These are phyloP conservation scores for Oncopodura yosiiana DNA, from an alignment of 1,140 invertebrate species.

Conservation along the genomic window DNA sequence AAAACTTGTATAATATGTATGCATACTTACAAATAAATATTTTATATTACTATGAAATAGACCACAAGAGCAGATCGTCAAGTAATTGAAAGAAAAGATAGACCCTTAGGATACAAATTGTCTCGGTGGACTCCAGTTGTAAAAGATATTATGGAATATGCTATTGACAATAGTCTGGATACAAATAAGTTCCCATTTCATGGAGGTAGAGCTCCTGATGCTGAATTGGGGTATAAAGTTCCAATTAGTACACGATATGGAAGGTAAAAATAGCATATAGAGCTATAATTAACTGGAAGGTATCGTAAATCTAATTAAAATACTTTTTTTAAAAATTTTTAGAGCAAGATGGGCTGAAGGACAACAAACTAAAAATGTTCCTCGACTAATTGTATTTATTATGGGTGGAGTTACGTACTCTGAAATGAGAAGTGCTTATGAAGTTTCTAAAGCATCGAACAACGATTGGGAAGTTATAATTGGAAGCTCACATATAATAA, in stretches of 20 bases:
- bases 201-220: constrained; percentile 75
- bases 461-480: constrained; percentile 99
- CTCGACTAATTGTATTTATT: constrained; percentile 90
- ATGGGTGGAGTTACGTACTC: constrained; percentile 93
- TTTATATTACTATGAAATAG: too few species aligned
- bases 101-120: constrained; percentile 37
- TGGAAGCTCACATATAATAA: constrained; percentile 80
- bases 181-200: constrained; percentile 93
- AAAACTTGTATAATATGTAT: too few species aligned
- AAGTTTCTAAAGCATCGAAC: constrained; percentile 85
- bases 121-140: constrained; percentile 96
- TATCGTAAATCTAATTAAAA: too few species aligned
- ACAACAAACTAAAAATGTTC: constrained; percentile 86
- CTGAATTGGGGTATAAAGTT: constrained; percentile 75
- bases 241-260: constrained; percentile 86
- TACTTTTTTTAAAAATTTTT: too few species aligned
- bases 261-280: constrained; percentile 97
- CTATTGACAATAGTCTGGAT: constrained; percentile 74
- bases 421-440: constrained; percentile 94
- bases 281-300: constrained; percentile 43
- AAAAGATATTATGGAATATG: constrained; percentile 97
- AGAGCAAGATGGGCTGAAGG: constrained; percentile 7
- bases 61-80: neutral
- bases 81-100: neutral
- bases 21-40: constrained; percentile 52